Evolutionary conservation across 2,113 vertebrate species (phyloP), one percentile per base, ranked within the genome.

Genomic region (Gymnocephalus cernua): DNA sequence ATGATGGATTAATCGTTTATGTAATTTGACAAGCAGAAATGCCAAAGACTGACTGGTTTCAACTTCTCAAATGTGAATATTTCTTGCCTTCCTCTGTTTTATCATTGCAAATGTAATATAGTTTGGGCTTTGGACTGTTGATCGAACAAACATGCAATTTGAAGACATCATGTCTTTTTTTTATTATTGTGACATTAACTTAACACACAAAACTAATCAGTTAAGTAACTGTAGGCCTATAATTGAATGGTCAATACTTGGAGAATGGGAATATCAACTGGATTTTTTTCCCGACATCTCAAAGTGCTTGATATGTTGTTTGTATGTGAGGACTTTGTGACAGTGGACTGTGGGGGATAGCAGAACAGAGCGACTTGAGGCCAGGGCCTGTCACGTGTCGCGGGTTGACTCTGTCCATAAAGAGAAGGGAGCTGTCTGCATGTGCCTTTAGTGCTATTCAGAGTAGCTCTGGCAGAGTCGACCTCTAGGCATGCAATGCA

Each of bases 401-500:
- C 86, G 81, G 85, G 78, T 89, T 67, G 48, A 29, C 62, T 79
- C 44, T 66, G 78, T 73, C 68, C 69, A 14, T 9, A 15, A 57
- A 80, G 85, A 25, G 32, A 18, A 56, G 51, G 57, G 70, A 66
- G 81, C 83, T 87, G 76, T 87, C 84, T 85, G 54, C 72, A n/a
- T 74, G 53, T 32, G 70, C 76, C 75, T 78, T 56, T 29, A 74
- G 78, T 67, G 77, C 75, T 74, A 88, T 72, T 88, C 72, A 68
- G 59, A 70, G 63, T 25, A 50, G 82, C 78, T 35, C 13, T 86
- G 80, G 64, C 77, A 87, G 74, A 83, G 70, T 73, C 78, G 79
- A 78, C 77, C 90, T 85, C 86, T 0, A 74, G 88, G 86, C n/a
- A n/a, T n/a, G n/a, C n/a, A 63, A 69, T 35, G 58, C 65, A 79